These are phyloP conservation scores for Eupristina koningsbergeri DNA, from an alignment of 1,140 invertebrate species.

Conservation along the genomic window DNA sequence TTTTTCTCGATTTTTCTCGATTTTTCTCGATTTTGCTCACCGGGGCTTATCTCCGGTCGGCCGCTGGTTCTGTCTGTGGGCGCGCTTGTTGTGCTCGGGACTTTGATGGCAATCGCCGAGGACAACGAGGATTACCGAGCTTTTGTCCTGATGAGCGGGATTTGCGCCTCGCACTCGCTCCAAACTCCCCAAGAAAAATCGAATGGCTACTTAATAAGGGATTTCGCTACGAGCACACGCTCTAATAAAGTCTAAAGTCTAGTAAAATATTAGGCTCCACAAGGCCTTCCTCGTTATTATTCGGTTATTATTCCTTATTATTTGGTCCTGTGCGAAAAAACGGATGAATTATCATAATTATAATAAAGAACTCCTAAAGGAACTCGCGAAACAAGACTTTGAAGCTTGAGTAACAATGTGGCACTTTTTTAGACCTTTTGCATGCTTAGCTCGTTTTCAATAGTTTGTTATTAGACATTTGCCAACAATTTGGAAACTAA, in stretches of 20 bases:
- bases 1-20: background rate
- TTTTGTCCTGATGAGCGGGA: slow-evolving; percentile 1
- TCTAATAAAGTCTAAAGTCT: too few species aligned
- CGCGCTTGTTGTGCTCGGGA: background rate
- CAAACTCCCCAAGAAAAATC: background rate
- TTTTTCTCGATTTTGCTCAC: background rate
- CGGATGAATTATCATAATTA: too few species aligned
- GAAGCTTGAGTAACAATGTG: too few species aligned
- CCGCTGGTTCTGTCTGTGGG: background rate
- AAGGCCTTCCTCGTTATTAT: too few species aligned
- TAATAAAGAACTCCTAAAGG: too few species aligned
- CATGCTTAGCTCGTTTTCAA: too few species aligned
- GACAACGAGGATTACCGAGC: background rate
- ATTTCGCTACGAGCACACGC: background rate
- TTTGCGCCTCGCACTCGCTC: background rate
- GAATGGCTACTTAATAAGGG: background rate
- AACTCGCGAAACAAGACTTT: too few species aligned
- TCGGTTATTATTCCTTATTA: background rate
- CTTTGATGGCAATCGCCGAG: slow-evolving; percentile 3
- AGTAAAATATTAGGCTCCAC: too few species aligned
- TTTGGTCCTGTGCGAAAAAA: too few species aligned
- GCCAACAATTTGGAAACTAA: too few species aligned
- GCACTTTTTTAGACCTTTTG: too few species aligned
- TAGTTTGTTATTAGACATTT: too few species aligned
- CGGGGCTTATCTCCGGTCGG: background rate